Evolutionary conservation across 2,113 vertebrate genomes (phyloP), one percentile per base, ranked within the genome.

Genomic region (Sinocyclocheilus grahami): DNA sequence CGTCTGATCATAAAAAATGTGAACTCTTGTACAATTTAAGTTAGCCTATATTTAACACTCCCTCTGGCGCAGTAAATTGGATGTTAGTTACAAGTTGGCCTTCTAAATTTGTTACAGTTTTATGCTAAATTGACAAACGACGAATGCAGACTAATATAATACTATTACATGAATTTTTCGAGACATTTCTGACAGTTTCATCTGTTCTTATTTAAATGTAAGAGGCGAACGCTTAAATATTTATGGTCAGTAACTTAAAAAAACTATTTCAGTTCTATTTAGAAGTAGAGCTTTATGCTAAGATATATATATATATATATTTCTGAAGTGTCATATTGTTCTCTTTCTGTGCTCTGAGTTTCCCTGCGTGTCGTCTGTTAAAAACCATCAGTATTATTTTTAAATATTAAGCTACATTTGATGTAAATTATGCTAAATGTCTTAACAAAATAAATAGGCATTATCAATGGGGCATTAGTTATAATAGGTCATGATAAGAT

Each of bases 71-170:
- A 60, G 18, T 18, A 58, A 24, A 80, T 62, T 1, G 46, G 3
- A 81, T 81, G 22, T 81, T 55, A 55, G 27, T 78, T 65, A 81
- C 58, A 2, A 27, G 22, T 81, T 81, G 33, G 60, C 10, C 9
- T 48, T 48, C 2, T 24, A 76, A 6, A 48, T 27, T 27, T 48
- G 10, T 11, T 48, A 48, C 46, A 48, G 46, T 48, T 12, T 79
- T 30, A 27, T 27, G 13, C 24, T 75, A 75, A n/a, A n/a, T 22
- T 37, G 71, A 46, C 6, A 22, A 51, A 48, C n/a, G 5, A 51
- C 20, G 18, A 27, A 24, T 27, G 22, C 74, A 74, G 9, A 18
- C 12, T 48, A 7, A 22, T 79, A 39, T n/a, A 11, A 3, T 33
- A 33, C 30, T 33, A 33, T 33, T 33, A 33, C 30, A 33, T 33